Base-by-base conservation (phyloP, 2,888 invertebrate genomes). In the Acrocyrtus sp. region DNA sequence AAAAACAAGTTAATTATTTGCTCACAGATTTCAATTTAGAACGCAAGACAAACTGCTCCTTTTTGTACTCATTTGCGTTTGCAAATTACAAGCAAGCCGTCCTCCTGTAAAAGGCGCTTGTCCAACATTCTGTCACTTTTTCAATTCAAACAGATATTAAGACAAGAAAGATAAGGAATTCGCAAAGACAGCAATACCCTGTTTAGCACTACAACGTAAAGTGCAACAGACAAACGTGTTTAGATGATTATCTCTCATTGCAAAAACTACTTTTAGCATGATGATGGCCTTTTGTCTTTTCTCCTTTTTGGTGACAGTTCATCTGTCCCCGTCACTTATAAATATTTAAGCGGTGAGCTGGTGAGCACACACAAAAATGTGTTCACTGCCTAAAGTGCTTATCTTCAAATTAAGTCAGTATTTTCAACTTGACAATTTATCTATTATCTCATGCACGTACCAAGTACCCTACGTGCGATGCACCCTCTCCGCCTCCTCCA, bases 111-210 rank as follows among this genome's bases (percentile, higher is more conserved):
- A 34, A 34, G 34, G 34, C 34, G 12, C 34, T 8, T 34, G 34
- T 34, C 34, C 34, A 34, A 34, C 34, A 8, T n/a, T n/a, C n/a
- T n/a, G n/a, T 34, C 34, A 34, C 6, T 5, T 34, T 34, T 34
- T 34, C 6, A 34, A 3, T n/a, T 26, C 19, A 53, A 54, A 17
- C 21, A 54, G 54, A 34, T 54, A n/a, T n/a, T n/a, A 29, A 29
- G 29, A 54, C 34, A 54, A 27, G 54, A 17, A 17, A 54, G 27
- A 39, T 4, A 51, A 51, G 22, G 12, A 51, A 21, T 39, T 43
- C 24, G 43, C 41, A 57, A 43, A 5, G 19, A 22, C 17, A 39
- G 56, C 19, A 34, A 41, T 41, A 22, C 39, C 39, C 57, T 34
- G 34, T 34, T 34, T 34, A 12, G 34, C n/a, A n/a, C n/a, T n/a